A percentile compares a stretch with the other conserved stretches of the same genome.
Evolutionary conservation across 2,113 vertebrate species (phyloP).

Genomic region (Anoura caudifer): DNA sequence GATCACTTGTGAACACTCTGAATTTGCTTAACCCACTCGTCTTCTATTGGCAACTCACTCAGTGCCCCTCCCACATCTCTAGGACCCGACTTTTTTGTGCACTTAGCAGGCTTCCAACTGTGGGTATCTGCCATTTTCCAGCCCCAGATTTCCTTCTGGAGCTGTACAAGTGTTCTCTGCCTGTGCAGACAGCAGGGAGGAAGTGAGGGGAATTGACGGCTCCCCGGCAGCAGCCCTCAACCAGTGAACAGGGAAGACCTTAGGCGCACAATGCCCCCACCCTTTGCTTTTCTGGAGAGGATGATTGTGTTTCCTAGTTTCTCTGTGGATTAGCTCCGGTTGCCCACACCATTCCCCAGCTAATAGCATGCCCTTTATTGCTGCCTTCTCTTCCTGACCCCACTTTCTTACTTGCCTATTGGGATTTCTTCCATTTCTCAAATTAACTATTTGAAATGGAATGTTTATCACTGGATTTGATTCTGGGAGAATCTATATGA

Average conservation of each 20-base stretch:
- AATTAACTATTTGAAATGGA: not conserved
- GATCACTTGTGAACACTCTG: not conserved
- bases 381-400: not conserved
- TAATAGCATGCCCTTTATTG: not conserved
- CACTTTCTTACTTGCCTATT: not conserved
- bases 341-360: not conserved
- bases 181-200: not conserved
- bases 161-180: not conserved
- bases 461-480: not conserved
- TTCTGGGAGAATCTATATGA: not conserved
- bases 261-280: not conserved
- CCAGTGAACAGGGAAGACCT: not conserved
- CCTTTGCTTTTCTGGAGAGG: not conserved
- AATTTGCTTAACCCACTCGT: not conserved
- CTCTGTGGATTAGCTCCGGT: not conserved
- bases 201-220: not conserved
- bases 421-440: not conserved
- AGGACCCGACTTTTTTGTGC: not conserved
- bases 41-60: not conserved
- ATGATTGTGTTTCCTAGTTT: not conserved
- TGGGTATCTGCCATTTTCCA: not conserved
- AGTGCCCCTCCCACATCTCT: not conserved
- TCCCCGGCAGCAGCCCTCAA: not conserved
- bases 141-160: not conserved
- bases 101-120: not conserved